Base-by-base conservation (phyloP, 2,113 vertebrate species). In the Nipponia nippon region DNA sequence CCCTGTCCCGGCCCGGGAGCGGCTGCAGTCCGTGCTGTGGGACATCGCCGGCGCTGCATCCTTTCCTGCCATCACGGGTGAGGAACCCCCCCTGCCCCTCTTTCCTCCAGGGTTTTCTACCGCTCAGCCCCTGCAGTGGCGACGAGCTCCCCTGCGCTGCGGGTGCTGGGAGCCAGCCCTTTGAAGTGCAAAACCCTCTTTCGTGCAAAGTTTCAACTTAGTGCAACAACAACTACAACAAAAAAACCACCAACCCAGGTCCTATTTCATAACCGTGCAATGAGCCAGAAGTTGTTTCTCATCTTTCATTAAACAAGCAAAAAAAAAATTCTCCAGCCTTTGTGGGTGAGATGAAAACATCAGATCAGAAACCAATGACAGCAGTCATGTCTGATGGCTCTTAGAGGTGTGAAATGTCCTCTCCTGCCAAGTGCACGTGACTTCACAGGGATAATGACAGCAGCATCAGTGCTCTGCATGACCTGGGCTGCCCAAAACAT, bases 11-110 rank as follows among this genome's bases (percentile, higher is more conserved):
- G 98, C 98, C 44, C 98, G 98, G 17, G 96, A 97, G 87, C 98
- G 97, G 83, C 96, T 99, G 42, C 95, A 97, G 71, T 91, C 96
- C 6, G 97, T 93, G 50, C 98, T 99, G 85, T 98, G 97, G 85
- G 96, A 92, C 4, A 96, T 99, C 10, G 98, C 98, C 14, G 97
- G 98, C 65, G 98, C 85, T 7, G 96, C 99, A 0, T 96, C 96
- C 38, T 93, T 99, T 55, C 97, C 97, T 18, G 96, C 83, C 61
- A n/a, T 79, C 6, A 1, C 26, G 0, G 94, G 96, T 97, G 87
- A 97, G 94, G 20, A 12, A 2, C 47, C 27, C 16, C 22, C 13
- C 0, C 3, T 9, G 1, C 1, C 18, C 29, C 46, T 15, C 30
- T 40, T 30, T 5, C 11, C 26, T 42, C 36, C 55, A 1, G 55